Evolutionary conservation across 1,140 invertebrate species (phyloP), one percentile per base, ranked within the genome.

Genomic region (Apis laboriosa): DNA sequence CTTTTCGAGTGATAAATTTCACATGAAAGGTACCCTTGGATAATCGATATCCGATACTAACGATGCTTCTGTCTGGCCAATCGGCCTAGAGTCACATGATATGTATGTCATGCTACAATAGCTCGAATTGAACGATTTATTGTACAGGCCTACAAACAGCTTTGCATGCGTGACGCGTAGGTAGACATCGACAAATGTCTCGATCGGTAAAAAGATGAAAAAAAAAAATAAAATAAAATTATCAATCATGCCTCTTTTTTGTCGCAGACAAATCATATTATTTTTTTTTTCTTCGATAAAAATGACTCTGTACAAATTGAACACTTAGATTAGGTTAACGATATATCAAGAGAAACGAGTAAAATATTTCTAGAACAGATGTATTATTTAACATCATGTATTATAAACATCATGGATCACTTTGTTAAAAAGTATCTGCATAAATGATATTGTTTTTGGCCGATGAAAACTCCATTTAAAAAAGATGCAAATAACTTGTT

Each of bases 1-100:
- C 34, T 80, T 80, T 80, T 80, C 51, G 28, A 80, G 60, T 75
- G 78, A 80, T 64, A 80, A 80, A 80, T 80, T 80, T 66, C n/a
- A 21, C 71, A 4, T 21, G 61, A 56, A 56, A 74, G 55, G 56
- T 34, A 53, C 21, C 8, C 7, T 15, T 49, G n/a, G 28, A 28
- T 80, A 80, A 80, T 80, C 78, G 78, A 74, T 80, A 80, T 75
- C 71, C 78, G 71, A 80, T 80, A 80, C 78, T 80, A 80, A 80
- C 61, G 78, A 74, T 75, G 51, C 21, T 8, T 75, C 34, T 56
- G 71, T n/a, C 71, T 43, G 55, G 61, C 61, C 58, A 73, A 80
- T 80, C 60, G 51, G 49, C 51, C 70, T 74, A 5, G 11, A 63
- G 60, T 74, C 78, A 11, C 60, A 49, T 56, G 61, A 80, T 49